Evolutionary conservation across 2,888 invertebrate species (phyloP), one percentile per base, ranked within the genome.

Genomic region (Boloria euphrosyne): DNA sequence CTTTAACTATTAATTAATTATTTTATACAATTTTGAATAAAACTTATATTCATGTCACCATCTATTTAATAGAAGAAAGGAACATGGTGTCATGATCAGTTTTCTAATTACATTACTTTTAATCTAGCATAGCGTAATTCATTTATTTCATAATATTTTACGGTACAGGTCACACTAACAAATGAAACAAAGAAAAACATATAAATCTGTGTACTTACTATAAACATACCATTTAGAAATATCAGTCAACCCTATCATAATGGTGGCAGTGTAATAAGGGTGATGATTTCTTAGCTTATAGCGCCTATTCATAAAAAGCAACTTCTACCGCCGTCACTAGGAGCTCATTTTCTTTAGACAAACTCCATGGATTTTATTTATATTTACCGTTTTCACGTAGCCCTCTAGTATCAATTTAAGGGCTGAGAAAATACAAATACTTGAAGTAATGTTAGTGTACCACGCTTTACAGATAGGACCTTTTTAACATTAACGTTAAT

Each of bases 261-360:
- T 76, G 74, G 77, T 74, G 72, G 73, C 76, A 64, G 74, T 75
- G 78, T 86, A 86, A 89, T 86, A 75, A 79, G 74, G 75, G 82
- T 82, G 86, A 88, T 88, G 89, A 90, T 89, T 86, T 87, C 86
- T 83, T 82, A 82, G 81, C 85, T 84, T 79, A 81, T 82, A 84
- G 79, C 82, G 80, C 77, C 80, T 76, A 81, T 81, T 84, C 85
- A 87, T 84, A 85, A 86, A 82, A 81, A 80, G 78, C 76, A 80
- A 80, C 75, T 82, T 76, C 81, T 78, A 82, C 85, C 85, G 85
- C 84, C 85, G 83, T 85, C 86, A 84, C 80, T 80, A 74, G 72
- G 67, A 72, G 77, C 78, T 85, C 83, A 85, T 82, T 86, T 84
- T 86, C 82, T 82, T 86, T 80, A 77, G 82, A 81, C 80, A 82